Conservation (phyloP, 92 coral and sea anemone genomes). For the Meandrina meandrites region DNA sequence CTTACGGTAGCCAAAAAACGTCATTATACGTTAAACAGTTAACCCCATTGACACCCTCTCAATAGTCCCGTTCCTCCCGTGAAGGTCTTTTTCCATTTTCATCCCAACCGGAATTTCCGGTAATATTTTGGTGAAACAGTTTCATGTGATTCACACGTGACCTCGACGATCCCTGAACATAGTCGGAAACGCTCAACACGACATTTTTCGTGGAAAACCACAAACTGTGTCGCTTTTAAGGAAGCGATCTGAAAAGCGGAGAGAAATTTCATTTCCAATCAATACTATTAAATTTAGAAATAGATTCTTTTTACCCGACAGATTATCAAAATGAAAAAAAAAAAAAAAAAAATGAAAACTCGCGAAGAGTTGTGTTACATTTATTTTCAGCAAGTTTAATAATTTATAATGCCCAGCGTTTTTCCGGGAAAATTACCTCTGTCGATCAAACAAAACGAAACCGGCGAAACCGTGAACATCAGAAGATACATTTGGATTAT, state of each 20-base stretch:
- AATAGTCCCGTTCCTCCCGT: too few relatives aligned
- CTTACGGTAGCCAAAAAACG: too few relatives aligned
- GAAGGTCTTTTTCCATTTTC: too few relatives aligned
- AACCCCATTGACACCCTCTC: too few relatives aligned
- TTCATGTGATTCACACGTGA: too few relatives aligned
- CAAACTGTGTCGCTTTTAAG: neutral
- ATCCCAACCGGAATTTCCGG: too few relatives aligned
- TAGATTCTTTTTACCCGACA: neutral
- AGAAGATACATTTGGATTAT: neutral
- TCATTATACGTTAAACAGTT: too few relatives aligned
- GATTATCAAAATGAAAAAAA: neutral
- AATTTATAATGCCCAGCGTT: neutral
- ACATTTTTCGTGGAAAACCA: neutral
- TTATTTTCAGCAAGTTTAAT: too few relatives aligned
- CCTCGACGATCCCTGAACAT: too few relatives aligned
- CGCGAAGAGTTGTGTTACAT: neutral
- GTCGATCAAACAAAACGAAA: neutral
- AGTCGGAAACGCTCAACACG: too few relatives aligned
- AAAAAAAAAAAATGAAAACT: neutral
- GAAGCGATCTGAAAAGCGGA: neutral
- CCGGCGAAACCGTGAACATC: neutral
- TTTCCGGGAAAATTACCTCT: neutral
- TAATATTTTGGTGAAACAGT: too few relatives aligned
- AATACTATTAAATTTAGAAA: neutral
- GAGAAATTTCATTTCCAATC: neutral